These are phyloP conservation scores for Xiphydria camelus DNA, from an alignment of 2,888 invertebrate species.

Conservation along the genomic window DNA sequence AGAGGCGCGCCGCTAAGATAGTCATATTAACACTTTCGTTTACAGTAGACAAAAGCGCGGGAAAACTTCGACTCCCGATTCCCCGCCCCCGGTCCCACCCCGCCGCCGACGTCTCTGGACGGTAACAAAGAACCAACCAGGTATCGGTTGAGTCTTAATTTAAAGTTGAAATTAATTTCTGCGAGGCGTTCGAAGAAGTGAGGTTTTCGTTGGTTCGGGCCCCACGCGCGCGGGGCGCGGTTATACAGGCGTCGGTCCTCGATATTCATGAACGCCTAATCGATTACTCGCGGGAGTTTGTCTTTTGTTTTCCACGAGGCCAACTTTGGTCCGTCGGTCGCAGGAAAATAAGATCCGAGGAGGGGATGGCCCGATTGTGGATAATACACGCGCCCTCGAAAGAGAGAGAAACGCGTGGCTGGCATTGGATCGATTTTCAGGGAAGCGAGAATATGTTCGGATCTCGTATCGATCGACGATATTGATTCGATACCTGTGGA, in stretches of 20 bases:
- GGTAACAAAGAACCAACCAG: constrained; percentile 53
- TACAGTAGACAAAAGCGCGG: constrained; percentile 52
- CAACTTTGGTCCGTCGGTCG: background rate
- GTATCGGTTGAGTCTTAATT: constrained; percentile 56
- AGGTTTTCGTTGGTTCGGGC: constrained; percentile 33
- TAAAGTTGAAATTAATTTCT: constrained; percentile 59
- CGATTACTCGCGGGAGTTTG: constrained; percentile 5
- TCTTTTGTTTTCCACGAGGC: constrained; percentile 9
- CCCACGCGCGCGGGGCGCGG: constrained; percentile 9
- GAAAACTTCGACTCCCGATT: constrained; percentile 39
- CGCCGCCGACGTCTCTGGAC: constrained; percentile 24
- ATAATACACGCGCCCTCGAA: too few relatives aligned
- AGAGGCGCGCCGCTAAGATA: too few relatives aligned
- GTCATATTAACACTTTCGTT: constrained; percentile 29
- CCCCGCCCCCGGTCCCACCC: constrained; percentile 21
- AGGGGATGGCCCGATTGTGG: background rate
- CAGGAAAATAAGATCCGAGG: background rate
- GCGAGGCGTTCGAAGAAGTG: constrained; percentile 27
- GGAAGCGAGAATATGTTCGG: too few relatives aligned
- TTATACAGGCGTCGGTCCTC: constrained; percentile 1
- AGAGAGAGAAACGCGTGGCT: too few relatives aligned
- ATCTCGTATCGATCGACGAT: too few relatives aligned
- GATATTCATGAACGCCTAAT: constrained; percentile 12
- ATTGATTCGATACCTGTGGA: too few relatives aligned
- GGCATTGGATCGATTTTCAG: too few relatives aligned